Base-by-base conservation (phyloP, 2,888 invertebrate species). In the Liposcelis brunnea region DNA sequence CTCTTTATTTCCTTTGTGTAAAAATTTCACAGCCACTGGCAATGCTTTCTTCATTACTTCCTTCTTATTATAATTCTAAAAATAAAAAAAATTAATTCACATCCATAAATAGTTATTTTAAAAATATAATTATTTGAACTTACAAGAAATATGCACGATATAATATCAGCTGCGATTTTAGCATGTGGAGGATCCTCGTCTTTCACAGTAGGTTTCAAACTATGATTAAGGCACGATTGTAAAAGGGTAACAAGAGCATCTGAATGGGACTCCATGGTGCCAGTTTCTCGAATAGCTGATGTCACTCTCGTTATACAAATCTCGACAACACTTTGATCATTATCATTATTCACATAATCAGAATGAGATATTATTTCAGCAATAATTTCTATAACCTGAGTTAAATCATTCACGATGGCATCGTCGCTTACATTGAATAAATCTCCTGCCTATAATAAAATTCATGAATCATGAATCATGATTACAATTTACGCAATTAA, bases 181-280 rank as follows among this genome's bases (percentile, higher is more conserved):
- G 91, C 89, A 71, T 94, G 93, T 1, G 93, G 91, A 32, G 91
- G 87, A 66, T 93, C 91, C 58, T 85, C 84, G 63, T 86, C 84
- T 54, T 77, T 68, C 16, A 72, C 64, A 31, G 74, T 67, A 0
- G 86, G 83, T 65, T 85, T 82, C 53, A 91, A 69, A 63, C 87
- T 87, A 69, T 91, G 86, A 59, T 82, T 78, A 52, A 93, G 67
- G 58, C 91, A 93, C 31, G 84, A 82, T 66, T 89, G 85, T 48
- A 94, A 66, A 44, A 94, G 66, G 34, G 78, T 75, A 16, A 94
- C 87, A 52, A 94, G 65, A 1, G 85, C 77, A 43, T 77, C 75
- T 43, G 84, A 84, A 64, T 93, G 86, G 53, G 81, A 75, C 60
- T 91, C 87, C 47, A 91, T 78, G 31, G 84, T 85, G 34, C 72